phyloP scores from a whole-genome alignment of 2,888 invertebrate genomes.

The Tyria jacobaeae region DNA sequence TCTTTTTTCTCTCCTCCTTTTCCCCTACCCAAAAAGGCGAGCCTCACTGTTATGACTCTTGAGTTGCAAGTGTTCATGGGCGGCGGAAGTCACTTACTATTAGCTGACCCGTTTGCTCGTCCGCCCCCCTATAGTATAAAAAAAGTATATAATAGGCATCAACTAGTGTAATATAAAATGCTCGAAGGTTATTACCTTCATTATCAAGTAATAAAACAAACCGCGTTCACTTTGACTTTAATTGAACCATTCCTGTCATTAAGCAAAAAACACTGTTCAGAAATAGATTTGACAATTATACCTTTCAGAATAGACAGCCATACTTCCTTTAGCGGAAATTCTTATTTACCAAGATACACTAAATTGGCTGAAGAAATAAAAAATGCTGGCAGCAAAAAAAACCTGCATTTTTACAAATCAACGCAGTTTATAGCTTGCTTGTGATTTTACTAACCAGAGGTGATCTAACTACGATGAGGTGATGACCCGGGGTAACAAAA shows the following conservation, averaged over 20 bases:
- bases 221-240: conserved; percentile 40
- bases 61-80: too few species aligned
- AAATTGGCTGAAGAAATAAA: conserved; percentile 24
- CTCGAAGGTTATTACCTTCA: conserved; percentile 49
- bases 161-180: conserved; percentile 13
- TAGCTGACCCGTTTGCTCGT: too few species aligned
- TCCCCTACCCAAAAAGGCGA: too few species aligned
- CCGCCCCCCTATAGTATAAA: too few species aligned
- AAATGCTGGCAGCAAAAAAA: not conserved
- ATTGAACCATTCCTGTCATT: conserved; percentile 23
- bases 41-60: too few species aligned
- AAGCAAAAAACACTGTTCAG: conserved; percentile 17
- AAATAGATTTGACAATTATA: conserved; percentile 34
- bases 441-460: not conserved
- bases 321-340: conserved; percentile 21
- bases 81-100: too few species aligned
- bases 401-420: not conserved
- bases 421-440: not conserved
- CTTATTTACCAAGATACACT: conserved; percentile 15
- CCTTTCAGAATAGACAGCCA: conserved; percentile 11
- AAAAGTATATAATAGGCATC: too few species aligned
- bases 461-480: too few species aligned
- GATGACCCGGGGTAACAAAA: too few species aligned
- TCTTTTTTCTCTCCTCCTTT: too few species aligned
- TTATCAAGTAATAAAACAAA: conserved; percentile 49